Percentiles rank a stretch among this genome's conserved stretches.
Conservation (phyloP, 2,797 vertebrate genomes). For the Naso thynnoides region DNA sequence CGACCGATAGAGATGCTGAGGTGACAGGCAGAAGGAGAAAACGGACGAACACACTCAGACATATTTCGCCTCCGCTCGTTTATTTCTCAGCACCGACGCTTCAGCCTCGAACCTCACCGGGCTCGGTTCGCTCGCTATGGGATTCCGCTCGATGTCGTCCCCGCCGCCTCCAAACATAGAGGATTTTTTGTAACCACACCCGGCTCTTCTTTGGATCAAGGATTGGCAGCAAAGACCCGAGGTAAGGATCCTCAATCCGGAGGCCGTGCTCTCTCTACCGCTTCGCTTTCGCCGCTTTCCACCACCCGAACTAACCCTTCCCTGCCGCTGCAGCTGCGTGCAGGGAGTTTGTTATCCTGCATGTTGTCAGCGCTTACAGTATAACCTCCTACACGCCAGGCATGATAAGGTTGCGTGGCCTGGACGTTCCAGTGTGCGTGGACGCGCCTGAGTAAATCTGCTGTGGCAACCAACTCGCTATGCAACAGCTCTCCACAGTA, state of each 20-base stretch:
- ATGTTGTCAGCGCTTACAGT: constrained; percentile 34
- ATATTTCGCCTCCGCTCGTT: constrained; percentile 16
- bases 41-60: constrained; percentile 42
- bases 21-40: constrained; percentile 81
- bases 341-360: constrained; percentile 11
- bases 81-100: constrained; percentile 4
- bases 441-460: constrained; percentile 77
- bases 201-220: constrained; percentile 77
- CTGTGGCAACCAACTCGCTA: constrained; percentile 64
- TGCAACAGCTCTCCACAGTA: constrained; percentile 60
- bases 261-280: constrained; percentile 16
- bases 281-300: not conserved
- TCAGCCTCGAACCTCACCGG: constrained; percentile 6
- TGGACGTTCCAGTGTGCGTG: constrained; percentile 60
- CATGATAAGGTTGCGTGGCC: constrained; percentile 62
- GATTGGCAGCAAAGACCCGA: constrained; percentile 66
- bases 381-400: constrained; percentile 32
- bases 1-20: constrained; percentile 83
- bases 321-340: constrained; percentile 21
- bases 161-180: constrained; percentile 60
- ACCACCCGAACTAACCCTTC: not conserved
- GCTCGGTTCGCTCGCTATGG: constrained; percentile 59
- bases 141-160: constrained; percentile 58
- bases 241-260: constrained; percentile 67
- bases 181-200: constrained; percentile 82